These are phyloP conservation scores for Drosophila pseudoananassae DNA, from an alignment of 1,140 invertebrate species.

Conservation along the genomic window DNA sequence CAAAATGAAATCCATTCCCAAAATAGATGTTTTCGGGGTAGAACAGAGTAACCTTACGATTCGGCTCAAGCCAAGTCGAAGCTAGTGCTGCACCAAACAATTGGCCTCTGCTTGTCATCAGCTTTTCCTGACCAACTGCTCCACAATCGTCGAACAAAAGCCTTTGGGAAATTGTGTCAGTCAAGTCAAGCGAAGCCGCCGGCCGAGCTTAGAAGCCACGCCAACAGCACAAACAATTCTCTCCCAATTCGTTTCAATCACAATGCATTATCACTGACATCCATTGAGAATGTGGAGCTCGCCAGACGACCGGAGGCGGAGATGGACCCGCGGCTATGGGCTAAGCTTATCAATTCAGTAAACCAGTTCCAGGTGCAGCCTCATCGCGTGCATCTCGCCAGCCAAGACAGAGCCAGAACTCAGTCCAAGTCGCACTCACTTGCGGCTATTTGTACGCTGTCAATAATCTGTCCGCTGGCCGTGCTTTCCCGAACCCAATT, in stretches of 20 bases:
- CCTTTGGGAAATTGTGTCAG: constrained; percentile 73
- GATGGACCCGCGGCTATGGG: constrained; percentile 31
- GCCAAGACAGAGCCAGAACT: constrained; percentile 1
- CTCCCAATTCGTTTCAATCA: constrained; percentile 68
- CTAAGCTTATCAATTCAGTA: constrained; percentile 74
- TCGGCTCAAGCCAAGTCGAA: not conserved
- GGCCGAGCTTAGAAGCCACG: constrained; percentile 14
- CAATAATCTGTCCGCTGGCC: constrained; percentile 57
- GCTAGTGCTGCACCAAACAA: constrained; percentile 15
- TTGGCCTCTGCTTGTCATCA: constrained; percentile 35
- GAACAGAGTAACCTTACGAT: not conserved
- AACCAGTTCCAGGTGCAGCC: constrained; percentile 57
- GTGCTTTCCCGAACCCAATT: constrained; percentile 65
- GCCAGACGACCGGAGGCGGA: not conserved
- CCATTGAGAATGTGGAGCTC: constrained; percentile 70
- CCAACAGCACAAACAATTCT: constrained; percentile 23
- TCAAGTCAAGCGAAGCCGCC: constrained; percentile 31
- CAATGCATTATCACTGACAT: constrained; percentile 67
- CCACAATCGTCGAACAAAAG: constrained; percentile 59
- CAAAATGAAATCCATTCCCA: too few species aligned
- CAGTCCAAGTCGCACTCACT: constrained; percentile 17
- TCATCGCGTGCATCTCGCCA: constrained; percentile 42
- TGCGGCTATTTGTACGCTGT: constrained; percentile 67
- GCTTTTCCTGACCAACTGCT: constrained; percentile 49
- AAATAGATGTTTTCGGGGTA: too few species aligned